phyloP scores from a whole-genome alignment of 1,140 invertebrate species.

The Magallana ariakensis region DNA sequence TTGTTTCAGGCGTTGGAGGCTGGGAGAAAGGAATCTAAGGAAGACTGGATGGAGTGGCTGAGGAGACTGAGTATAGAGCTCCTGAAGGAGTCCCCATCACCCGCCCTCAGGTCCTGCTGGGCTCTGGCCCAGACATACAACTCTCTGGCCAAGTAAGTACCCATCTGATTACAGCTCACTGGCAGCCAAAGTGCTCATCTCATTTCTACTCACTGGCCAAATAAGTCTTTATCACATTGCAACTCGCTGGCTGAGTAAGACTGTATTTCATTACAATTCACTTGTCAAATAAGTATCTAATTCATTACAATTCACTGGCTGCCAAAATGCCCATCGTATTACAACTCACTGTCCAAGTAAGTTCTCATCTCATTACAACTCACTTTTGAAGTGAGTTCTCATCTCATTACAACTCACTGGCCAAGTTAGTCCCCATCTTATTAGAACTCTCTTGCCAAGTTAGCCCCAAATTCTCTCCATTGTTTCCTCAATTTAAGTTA shows the following conservation, averaged over 20 bases:
- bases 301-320: background rate
- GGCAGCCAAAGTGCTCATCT: too few relatives aligned
- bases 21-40: constrained; percentile 93
- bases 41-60: constrained; percentile 99
- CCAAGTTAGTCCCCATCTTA: background rate
- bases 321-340: too few relatives aligned
- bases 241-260: too few relatives aligned
- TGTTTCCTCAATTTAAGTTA: too few relatives aligned
- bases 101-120: constrained; percentile 93
- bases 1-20: constrained; percentile 88
- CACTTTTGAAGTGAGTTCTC: background rate
- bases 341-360: constrained; percentile 17
- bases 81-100: constrained; percentile 96
- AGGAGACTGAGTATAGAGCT: constrained; percentile 93
- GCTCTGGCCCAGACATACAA: constrained; percentile 96
- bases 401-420: background rate
- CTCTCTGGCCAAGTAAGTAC: constrained; percentile 86
- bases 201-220: constrained; percentile 74
- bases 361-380: background rate
- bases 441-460: background rate
- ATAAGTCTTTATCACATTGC: too few relatives aligned
- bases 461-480: background rate
- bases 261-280: too few relatives aligned
- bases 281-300: background rate
- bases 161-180: background rate